Base-by-base conservation (phyloP, 2,113 vertebrate genomes). In the Spea bombifrons region DNA sequence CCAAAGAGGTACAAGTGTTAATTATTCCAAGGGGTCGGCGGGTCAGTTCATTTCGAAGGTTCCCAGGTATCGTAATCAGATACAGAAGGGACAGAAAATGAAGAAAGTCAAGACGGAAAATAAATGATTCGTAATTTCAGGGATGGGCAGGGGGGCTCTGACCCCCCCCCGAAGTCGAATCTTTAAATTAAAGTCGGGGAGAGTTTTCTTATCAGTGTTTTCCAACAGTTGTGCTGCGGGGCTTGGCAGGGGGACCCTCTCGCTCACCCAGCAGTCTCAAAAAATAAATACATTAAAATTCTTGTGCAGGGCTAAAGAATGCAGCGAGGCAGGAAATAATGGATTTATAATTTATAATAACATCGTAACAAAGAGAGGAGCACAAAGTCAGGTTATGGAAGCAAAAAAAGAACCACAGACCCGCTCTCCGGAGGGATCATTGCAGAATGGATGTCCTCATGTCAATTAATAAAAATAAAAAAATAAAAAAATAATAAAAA, bases 221-320 rank as follows among this genome's bases (percentile, higher is more conserved):
- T 72, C 64, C 49, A 66, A 63, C 69, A 66, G 69, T 69, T 66
- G 69, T 72, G 71, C 49, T 12, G 53, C 48, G 49, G 76, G 48
- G 66, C 61, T 47, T 71, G 63, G 67, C 63, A 44, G 64, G 46
- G 49, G 5, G 63, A 50, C 78, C 71, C 48, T 49, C 76, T 71
- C 12, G 48, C 77, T 73, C 77, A 73, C 77, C 77, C 71, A 7
- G 52, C 71, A 73, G 71, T 73, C 78, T 65, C 68, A 66, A 92
- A 90, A 92, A 91, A 92, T 90, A 93, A 93, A 93, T 92, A 92
- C 91, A 93, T 93, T 92, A 93, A 93, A 93, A 93, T 93, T 93
- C 91, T 92, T 93, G 90, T 86, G 86, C 87, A 68, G 86, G 85
- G 73, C 88, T 90, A 86, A 93, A 92, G 91, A 93, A 92, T 92